A percentile compares a stretch with the other conserved stretches of the same genome.
Conservation (phyloP, 2,797 vertebrate genomes). For the Ibycter americanus region DNA sequence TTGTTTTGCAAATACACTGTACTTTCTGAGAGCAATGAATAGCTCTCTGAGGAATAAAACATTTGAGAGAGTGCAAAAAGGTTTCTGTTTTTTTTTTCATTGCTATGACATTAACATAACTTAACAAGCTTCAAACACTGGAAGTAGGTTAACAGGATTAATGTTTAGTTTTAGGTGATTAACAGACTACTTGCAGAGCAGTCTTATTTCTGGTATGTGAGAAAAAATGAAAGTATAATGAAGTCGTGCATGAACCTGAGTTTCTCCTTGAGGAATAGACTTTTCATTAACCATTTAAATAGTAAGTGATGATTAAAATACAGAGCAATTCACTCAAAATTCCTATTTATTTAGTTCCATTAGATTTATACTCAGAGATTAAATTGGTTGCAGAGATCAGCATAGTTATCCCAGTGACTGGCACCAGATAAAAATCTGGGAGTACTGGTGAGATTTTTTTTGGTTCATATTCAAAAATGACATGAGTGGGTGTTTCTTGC, state of each 20-base stretch:
- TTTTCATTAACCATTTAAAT: slow-evolving; percentile 48
- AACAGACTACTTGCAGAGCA: slow-evolving; percentile 23
- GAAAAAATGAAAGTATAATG: slow-evolving; percentile 47
- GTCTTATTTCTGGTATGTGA: background rate
- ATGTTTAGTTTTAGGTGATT: slow-evolving; percentile 36
- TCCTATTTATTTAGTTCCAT: background rate
- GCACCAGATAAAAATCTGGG: slow-evolving; percentile 31
- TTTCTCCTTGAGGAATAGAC: background rate
- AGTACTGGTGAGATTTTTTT: background rate
- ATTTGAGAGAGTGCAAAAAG: background rate
- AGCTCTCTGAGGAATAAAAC: background rate
- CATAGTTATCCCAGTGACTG: background rate
- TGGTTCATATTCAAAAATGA: slow-evolving; percentile 12
- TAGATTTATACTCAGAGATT: slow-evolving; percentile 11
- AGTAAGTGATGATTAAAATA: slow-evolving; percentile 51
- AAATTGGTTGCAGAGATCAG: slow-evolving; percentile 17
- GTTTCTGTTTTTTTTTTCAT: background rate
- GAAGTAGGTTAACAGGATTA: slow-evolving; percentile 54
- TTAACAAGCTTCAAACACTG: slow-evolving; percentile 19
- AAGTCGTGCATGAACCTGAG: slow-evolving; percentile 13
- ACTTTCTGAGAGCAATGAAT: background rate
- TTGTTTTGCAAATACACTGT: slow-evolving; percentile 8
- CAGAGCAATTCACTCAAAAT: background rate
- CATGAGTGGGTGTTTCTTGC: background rate
- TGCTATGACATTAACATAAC: slow-evolving; percentile 35